Conservation (phyloP, 2,113 vertebrate genomes). For the Neodontobutis hainanensis region DNA sequence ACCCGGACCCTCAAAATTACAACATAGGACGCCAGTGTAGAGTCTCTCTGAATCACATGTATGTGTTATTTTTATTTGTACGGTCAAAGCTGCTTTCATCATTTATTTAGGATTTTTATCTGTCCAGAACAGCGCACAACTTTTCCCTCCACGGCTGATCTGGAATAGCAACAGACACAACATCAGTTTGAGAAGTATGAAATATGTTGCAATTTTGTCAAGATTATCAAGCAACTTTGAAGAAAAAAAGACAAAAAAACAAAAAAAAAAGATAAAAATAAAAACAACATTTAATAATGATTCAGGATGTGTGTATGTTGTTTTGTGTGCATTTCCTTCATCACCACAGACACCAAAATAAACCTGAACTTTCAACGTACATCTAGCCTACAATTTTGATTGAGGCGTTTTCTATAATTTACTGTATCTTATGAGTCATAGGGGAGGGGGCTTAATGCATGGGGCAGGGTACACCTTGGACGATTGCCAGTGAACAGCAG, state of each 20-base stretch:
- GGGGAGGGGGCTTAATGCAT: too few species aligned
- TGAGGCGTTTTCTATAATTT: too few species aligned
- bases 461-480: too few species aligned
- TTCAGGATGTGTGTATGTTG: conserved; percentile 50
- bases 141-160: conserved; percentile 69
- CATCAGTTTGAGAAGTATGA: conserved; percentile 74
- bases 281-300: conserved; percentile 80
- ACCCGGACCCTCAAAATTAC: conserved; percentile 34
- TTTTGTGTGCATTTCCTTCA: conserved; percentile 18
- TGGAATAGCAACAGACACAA: conserved; percentile 74
- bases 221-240: conserved; percentile 76
- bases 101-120: conserved; percentile 61
- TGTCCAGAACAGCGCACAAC: conserved; percentile 73
- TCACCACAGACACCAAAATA: neutral
- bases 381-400: too few species aligned
- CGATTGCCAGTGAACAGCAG: too few species aligned
- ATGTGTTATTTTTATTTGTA: conserved; percentile 59
- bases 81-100: conserved; percentile 73
- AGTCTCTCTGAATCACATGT: conserved; percentile 41
- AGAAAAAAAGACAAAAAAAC: conserved; percentile 56
- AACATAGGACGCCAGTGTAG: conserved; percentile 63
- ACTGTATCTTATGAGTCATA: too few species aligned
- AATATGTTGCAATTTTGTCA: conserved; percentile 78
- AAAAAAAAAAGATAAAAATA: conserved; percentile 71
- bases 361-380: too few species aligned